These are phyloP conservation scores for Bilobella aurantiaca DNA, from an alignment of 1,140 invertebrate genomes.

Conservation along the genomic window DNA sequence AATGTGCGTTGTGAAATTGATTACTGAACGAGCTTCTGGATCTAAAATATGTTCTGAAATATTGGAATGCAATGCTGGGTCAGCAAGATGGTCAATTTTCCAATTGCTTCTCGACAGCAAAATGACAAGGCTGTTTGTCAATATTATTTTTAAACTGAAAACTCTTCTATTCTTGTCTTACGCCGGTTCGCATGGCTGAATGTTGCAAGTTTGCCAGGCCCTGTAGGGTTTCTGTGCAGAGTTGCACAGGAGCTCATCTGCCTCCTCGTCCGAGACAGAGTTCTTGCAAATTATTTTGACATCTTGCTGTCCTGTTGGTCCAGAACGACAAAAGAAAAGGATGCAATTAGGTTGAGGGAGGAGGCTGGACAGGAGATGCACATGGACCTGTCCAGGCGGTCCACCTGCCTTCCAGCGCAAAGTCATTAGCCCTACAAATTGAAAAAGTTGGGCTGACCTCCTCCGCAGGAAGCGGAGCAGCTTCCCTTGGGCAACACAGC, in stretches of 20 bases:
- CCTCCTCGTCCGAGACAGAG: constrained; percentile 57
- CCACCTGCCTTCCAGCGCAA: not conserved
- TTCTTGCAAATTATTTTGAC: constrained; percentile 54
- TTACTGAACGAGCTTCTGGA: too few species aligned
- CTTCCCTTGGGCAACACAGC: constrained; percentile 62
- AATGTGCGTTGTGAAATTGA: too few species aligned
- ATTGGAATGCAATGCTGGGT: too few species aligned
- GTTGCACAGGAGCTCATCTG: constrained; percentile 68
- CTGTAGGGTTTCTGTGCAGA: constrained; percentile 59
- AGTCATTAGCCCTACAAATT: constrained; percentile 3
- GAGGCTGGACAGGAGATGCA: too few species aligned
- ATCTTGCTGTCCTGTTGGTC: constrained; percentile 58
- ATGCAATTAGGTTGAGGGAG: not conserved
- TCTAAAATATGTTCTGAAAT: too few species aligned
- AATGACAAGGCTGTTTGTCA: too few species aligned
- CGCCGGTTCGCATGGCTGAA: constrained; percentile 73
- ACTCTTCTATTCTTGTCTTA: constrained; percentile 44
- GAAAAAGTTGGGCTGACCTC: constrained; percentile 54
- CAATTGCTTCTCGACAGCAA: too few species aligned
- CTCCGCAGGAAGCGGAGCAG: constrained; percentile 81
- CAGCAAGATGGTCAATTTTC: too few species aligned
- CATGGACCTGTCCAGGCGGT: too few species aligned
- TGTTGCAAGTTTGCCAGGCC: constrained; percentile 67
- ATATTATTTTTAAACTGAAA: not conserved
- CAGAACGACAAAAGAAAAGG: not conserved